Conservation (phyloP, 2,113 vertebrate species). For the Cyphomyrus discorhynchus region DNA sequence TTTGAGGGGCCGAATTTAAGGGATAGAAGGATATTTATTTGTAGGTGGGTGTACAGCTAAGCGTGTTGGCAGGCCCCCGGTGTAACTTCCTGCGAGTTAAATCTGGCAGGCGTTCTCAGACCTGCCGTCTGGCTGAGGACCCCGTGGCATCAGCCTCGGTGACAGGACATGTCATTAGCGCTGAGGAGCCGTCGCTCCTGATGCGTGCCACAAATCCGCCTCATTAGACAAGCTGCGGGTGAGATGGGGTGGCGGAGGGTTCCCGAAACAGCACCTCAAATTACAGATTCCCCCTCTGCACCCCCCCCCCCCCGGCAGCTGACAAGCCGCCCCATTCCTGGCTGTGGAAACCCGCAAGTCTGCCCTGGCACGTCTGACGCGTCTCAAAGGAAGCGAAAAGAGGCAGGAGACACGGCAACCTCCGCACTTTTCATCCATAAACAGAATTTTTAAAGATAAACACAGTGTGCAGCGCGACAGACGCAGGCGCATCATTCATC, state of each 20-base stretch:
- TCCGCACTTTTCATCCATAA: not conserved
- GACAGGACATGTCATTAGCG: conserved; percentile 37
- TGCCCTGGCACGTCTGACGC: not conserved
- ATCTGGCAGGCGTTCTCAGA: conserved; percentile 4
- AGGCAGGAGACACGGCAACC: not conserved
- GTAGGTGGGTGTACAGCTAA: not conserved
- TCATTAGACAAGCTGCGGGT: conserved; percentile 21
- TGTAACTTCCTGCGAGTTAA: not conserved
- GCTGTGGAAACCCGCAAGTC: not conserved
- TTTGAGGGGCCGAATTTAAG: not conserved
- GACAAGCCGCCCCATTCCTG: not conserved
- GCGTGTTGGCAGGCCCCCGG: not conserved
- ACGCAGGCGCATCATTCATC: not conserved
- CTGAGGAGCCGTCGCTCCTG: conserved; percentile 27
- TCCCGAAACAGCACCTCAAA: conserved; percentile 5
- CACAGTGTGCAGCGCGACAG: not conserved
- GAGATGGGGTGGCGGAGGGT: not conserved
- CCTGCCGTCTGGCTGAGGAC: conserved; percentile 9
- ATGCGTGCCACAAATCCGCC: conserved; percentile 8
- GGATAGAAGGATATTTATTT: not conserved
- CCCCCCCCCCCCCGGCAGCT: not conserved
- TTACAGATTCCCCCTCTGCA: not conserved
- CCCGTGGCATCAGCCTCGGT: not conserved
- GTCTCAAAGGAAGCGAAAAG: not conserved
- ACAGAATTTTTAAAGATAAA: not conserved